Evolutionary conservation across 1,140 invertebrate genomes (phyloP), one percentile per base, ranked within the genome.

Genomic region (Ladona fulva): DNA sequence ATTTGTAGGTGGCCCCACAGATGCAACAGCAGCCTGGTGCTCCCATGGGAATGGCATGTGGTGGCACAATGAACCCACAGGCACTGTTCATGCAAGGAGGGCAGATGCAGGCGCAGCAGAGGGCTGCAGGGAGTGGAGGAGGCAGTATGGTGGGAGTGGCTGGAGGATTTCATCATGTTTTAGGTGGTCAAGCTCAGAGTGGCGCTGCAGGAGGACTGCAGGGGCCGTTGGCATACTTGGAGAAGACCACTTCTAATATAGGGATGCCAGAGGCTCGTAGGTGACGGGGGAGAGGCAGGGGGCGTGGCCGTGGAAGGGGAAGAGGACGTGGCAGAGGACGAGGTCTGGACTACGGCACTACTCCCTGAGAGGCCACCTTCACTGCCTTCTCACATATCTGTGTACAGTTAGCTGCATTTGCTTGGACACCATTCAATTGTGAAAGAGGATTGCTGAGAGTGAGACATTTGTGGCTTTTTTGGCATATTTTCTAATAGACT

Each of bases 201-300:
- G 52, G 52, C 5, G 52, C 3, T 19, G 52, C 52, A 19, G 52
- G 52, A 66, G 74, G 74, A 3, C 85, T 92, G 59, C 92, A 92
- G 81, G 92, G 92, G 19, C 92, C 92, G 19, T 86, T 93, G 25
- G 92, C 92, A 1, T 93, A 91, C 83, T 85, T 94, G 77, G 92
- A 94, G 87, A 93, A 93, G 86, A 93, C 92, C 78, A 92, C 92
- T 78, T 92, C 91, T 83, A 93, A 92, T 86, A 94, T 94, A 88
- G 92, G 92, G 52, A 88, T 93, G 87, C 89, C 89, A 29, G 91
- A 92, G 84, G 89, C 89, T 80, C 83, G 89, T 76, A 90, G 90
- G 89, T 91, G 90, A 91, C 90, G 89, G 85, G 89, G 89, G 85
- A 88, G 90, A 83, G 90, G 90, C 87, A 89, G 90, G 88, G 90